phyloP scores from a whole-genome alignment of 2,888 invertebrate genomes.

The Steinernema hermaphroditum region DNA sequence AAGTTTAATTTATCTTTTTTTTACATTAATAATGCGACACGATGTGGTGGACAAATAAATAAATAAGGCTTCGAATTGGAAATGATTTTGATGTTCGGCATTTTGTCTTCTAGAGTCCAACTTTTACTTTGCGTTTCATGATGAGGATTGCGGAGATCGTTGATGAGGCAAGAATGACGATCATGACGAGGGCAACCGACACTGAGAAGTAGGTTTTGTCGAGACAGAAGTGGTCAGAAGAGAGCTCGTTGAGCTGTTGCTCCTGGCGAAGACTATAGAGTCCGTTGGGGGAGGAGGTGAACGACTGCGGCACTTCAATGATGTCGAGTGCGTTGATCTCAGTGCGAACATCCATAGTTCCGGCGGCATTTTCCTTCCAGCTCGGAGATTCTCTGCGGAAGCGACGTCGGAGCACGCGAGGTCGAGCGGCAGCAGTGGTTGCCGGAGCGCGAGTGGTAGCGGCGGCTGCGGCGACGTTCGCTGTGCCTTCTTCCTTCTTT shows the following conservation, averaged over 20 bases:
- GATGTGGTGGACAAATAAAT: too few relatives aligned
- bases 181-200: slow-evolving; percentile 12
- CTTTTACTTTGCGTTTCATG: slow-evolving; percentile 23
- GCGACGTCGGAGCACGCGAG: slow-evolving; percentile 42
- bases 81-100: too few relatives aligned
- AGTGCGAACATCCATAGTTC: slow-evolving; percentile 52
- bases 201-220: slow-evolving; percentile 28
- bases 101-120: neutral
- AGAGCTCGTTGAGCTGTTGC: neutral
- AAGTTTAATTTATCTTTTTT: too few relatives aligned
- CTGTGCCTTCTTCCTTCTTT: neutral
- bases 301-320: slow-evolving; percentile 38
- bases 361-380: slow-evolving; percentile 45
- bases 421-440: neutral
- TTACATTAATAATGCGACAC: neutral
- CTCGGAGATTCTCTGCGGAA: slow-evolving; percentile 45
- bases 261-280: neutral
- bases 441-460: slow-evolving; percentile 17
- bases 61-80: too few relatives aligned
- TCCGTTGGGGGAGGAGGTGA: slow-evolving; percentile 12
- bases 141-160: slow-evolving; percentile 19
- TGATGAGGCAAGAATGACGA: slow-evolving; percentile 5
- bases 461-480: slow-evolving; percentile 19
- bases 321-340: slow-evolving; percentile 54
- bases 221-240: slow-evolving; percentile 9